A percentile compares a stretch with the other conserved stretches of the same genome.
These are phyloP conservation scores for Yponomeuta plumbellus DNA, from an alignment of 2,888 invertebrate genomes.

Conservation along the genomic window DNA sequence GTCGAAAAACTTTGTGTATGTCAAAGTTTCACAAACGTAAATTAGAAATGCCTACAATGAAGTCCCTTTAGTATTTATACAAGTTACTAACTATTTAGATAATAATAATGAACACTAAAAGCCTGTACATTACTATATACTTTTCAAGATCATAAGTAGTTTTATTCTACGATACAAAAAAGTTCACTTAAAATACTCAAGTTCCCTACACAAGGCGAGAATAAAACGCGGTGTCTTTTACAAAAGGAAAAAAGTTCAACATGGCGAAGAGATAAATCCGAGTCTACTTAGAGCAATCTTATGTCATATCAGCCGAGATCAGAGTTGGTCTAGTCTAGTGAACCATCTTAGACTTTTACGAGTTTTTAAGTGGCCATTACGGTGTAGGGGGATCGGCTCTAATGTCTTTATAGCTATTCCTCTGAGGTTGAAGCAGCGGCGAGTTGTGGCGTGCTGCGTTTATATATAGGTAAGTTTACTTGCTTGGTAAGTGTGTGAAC, in stretches of 20 bases:
- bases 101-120: background rate
- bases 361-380: slow-evolving; percentile 70
- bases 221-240: background rate
- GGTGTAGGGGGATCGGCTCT: slow-evolving; percentile 49
- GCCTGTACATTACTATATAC: background rate
- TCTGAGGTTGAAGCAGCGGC: background rate
- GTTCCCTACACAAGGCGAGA: background rate
- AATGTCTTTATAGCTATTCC: slow-evolving; percentile 46
- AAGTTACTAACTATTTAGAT: background rate
- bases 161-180: background rate
- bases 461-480: slow-evolving; percentile 30
- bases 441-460: slow-evolving; percentile 31
- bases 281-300: background rate
- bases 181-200: background rate
- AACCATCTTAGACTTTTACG: slow-evolving; percentile 43
- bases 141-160: background rate
- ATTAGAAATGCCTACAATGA: no score
- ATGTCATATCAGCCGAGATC: slow-evolving; percentile 11
- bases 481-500: slow-evolving; percentile 18
- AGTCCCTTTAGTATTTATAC: no score
- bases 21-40: no score
- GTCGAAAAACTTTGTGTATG: no score
- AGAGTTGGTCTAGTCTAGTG: slow-evolving; percentile 8
- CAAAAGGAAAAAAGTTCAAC: background rate
- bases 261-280: background rate